Percentiles rank a stretch among this genome's conserved stretches.
phyloP scores from a whole-genome alignment of 2,888 invertebrate species.

The Chrysolina oricalcia region DNA sequence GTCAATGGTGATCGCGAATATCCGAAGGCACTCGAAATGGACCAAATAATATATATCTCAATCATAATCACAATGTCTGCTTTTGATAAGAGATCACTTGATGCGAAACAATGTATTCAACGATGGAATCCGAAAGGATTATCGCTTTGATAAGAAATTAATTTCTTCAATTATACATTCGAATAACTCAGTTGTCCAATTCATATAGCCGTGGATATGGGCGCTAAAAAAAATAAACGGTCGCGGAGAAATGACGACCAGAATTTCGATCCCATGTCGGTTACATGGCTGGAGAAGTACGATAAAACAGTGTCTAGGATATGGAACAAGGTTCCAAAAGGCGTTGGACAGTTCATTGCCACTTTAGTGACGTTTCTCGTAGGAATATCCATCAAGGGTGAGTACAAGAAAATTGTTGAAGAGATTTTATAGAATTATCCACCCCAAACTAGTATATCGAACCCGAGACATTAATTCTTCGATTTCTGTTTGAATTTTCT shows the following conservation, averaged over 20 bases:
- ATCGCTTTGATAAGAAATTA: no score
- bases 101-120: no score
- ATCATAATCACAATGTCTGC: no score
- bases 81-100: no score
- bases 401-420: not conserved
- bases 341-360: conserved; percentile 74
- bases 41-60: no score
- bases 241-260: not conserved
- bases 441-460: not conserved
- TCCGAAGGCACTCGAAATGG: no score
- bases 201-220: conserved; percentile 21
- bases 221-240: conserved; percentile 29
- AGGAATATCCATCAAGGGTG: conserved; percentile 78
- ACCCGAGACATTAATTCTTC: no score
- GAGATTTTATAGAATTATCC: no score
- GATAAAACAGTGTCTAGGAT: conserved; percentile 74
- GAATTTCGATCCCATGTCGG: conserved; percentile 72
- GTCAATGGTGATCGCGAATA: no score
- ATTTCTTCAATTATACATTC: no score
- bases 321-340: conserved; percentile 75
- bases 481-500: no score
- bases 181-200: not conserved
- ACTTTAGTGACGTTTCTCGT: conserved; percentile 77
- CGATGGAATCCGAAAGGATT: no score
- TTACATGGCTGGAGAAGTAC: conserved; percentile 78